Evolutionary conservation across 2,113 vertebrate species (phyloP).

Genomic region (Thamnaconus septentrionalis): DNA sequence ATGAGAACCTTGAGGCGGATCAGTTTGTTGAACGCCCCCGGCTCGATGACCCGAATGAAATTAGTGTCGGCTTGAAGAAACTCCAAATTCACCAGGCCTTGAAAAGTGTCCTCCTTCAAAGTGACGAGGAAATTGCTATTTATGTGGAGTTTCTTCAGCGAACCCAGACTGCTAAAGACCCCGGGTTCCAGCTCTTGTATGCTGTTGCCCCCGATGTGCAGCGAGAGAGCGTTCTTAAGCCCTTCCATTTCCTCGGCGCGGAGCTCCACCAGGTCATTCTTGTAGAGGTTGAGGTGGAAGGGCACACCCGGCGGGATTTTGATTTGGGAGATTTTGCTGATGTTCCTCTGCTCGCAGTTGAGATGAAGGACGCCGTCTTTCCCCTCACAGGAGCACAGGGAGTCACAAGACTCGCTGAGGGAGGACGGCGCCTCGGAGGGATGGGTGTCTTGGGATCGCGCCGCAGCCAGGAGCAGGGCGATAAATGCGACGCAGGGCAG

Average conservation of each 20-base stretch:
- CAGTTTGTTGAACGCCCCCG: conserved; percentile 96
- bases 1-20: conserved; percentile 96
- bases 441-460: conserved; percentile 74
- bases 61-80: conserved; percentile 98
- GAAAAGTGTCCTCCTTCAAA: conserved; percentile 93
- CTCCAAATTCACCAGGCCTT: conserved; percentile 93
- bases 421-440: conserved; percentile 71
- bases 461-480: conserved; percentile 72
- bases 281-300: conserved; percentile 92
- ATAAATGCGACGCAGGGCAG: conserved; percentile 82
- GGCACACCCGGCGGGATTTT: conserved; percentile 84
- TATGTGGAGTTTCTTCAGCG: conserved; percentile 94
- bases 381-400: conserved; percentile 87
- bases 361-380: conserved; percentile 88
- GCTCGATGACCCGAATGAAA: conserved; percentile 93
- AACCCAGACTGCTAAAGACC: conserved; percentile 86
- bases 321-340: conserved; percentile 88
- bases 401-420: conserved; percentile 83
- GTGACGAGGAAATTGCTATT: conserved; percentile 97
- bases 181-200: conserved; percentile 94
- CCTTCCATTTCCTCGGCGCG: conserved; percentile 85
- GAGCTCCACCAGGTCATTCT: conserved; percentile 87
- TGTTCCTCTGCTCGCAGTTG: conserved; percentile 90
- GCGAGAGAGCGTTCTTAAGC: conserved; percentile 85
- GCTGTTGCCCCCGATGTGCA: conserved; percentile 95